Conservation (phyloP, 2,113 vertebrate species). For the Campylomormyrus numenius region DNA sequence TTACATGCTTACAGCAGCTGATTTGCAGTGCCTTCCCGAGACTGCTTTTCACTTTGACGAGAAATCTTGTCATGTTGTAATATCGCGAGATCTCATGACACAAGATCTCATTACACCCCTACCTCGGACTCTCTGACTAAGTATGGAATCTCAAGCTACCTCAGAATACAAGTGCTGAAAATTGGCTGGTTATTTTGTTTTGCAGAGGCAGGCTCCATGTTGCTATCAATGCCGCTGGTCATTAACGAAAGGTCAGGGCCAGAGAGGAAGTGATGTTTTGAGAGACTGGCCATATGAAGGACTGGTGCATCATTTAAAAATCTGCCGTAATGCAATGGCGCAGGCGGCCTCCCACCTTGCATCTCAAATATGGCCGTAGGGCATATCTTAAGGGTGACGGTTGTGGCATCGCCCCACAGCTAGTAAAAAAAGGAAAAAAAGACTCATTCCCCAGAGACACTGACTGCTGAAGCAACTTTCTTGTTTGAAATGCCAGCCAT, state of each 20-base stretch:
- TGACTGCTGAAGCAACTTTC: constrained; percentile 26
- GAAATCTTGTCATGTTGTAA: no score
- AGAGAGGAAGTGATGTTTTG: constrained; percentile 3
- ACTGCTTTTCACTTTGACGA: no score
- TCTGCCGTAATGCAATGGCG: neutral
- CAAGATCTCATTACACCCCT: no score
- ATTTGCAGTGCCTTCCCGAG: no score
- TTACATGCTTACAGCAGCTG: no score
- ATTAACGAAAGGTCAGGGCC: neutral
- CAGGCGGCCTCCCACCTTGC: neutral
- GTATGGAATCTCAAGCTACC: neutral
- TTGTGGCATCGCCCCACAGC: constrained; percentile 19
- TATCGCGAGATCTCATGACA: no score
- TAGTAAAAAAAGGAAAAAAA: constrained; percentile 5
- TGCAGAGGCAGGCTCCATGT: neutral
- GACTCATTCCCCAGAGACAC: neutral
- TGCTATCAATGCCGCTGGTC: neutral
- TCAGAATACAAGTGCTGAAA: neutral
- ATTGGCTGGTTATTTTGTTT: neutral
- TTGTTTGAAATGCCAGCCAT: neutral
- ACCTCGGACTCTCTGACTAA: neutral
- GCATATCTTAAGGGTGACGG: constrained; percentile 35
- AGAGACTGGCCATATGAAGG: neutral
- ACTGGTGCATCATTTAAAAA: neutral
- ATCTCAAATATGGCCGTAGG: constrained; percentile 15